Base-by-base conservation (phyloP, 2,888 invertebrate genomes). In the Tetragnatha montana region DNA sequence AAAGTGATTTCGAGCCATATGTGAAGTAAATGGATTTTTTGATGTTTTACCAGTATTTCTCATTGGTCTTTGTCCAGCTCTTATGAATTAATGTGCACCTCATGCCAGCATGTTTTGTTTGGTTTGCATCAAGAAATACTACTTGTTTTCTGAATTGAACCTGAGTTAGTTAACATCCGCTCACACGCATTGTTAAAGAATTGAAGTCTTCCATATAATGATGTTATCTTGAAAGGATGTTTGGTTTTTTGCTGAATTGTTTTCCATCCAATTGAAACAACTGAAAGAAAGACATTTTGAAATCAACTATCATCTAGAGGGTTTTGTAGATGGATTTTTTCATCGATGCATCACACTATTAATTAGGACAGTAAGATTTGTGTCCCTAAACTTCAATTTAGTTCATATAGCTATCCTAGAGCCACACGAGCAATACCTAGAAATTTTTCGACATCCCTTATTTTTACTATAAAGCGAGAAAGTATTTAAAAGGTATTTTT, bases 121-220 rank as follows among this genome's bases (percentile, higher is more conserved):
- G 21, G 69, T 75, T 76, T 49, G 68, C 8, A 83, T 68, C n/a
- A 51, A 60, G 49, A 69, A 68, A 51, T 68, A 50, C 68, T 68
- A 50, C 68, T 49, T 47, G 60, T 80, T 69, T 22, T 70, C 17
- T 35, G 1, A 35, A 35, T 35, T 35, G 35, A 47, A 19, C 75
- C 19, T 84, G 68, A n/a, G 76, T 84, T 60, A 35, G 35, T 74
- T 35, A 60, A 82, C 51, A 22, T 82, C 51, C 73, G 82, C 82
- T 82, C 82, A 82, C 74, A 35, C 35, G 35, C 35, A 70, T 60
- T 74, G 73, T 82, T 82, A 74, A 35, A 50, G 50, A 78, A 78
- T 78, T 78, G 22, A 81, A 70, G 82, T 82, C 82, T 82, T 82
- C 82, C 82, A 82, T 71, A n/a, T 14, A 21, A 60, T 51, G 74